These are phyloP conservation scores for Trematomus bernacchii DNA, from an alignment of 2,797 vertebrate genomes.

Conservation along the genomic window DNA sequence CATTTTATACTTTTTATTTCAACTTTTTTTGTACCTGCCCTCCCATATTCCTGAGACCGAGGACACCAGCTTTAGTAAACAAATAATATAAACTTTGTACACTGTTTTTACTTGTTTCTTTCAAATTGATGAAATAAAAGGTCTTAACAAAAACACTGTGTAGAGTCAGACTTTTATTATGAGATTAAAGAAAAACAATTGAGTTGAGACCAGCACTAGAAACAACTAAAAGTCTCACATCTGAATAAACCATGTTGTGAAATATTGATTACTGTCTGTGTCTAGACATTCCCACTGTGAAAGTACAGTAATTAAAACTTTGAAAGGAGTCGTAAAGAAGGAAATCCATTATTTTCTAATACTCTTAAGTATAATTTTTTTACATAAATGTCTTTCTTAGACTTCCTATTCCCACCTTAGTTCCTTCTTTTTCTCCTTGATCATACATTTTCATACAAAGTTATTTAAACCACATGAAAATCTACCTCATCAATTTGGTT, in stretches of 20 bases:
- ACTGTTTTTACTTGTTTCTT: conserved; percentile 86
- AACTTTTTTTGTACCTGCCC: conserved; percentile 74
- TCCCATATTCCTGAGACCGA: conserved; percentile 79
- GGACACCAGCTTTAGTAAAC: conserved; percentile 88
- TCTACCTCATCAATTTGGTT: not conserved
- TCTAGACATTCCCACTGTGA: not conserved
- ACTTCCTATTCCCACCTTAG: not conserved
- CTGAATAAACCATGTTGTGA: not conserved
- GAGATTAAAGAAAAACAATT: conserved; percentile 8
- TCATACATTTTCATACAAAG: not conserved
- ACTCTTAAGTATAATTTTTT: not conserved
- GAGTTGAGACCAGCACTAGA: not conserved
- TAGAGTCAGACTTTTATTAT: conserved; percentile 23
- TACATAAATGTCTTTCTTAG: not conserved
- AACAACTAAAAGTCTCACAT: not conserved
- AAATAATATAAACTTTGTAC: conserved; percentile 88
- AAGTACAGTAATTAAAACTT: not conserved
- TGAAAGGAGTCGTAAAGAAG: not conserved
- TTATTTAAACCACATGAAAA: too few species aligned
- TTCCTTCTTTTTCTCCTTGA: not conserved
- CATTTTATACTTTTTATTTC: conserved; percentile 80
- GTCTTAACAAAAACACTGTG: conserved; percentile 75
- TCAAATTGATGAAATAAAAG: conserved; percentile 87
- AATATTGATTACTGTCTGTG: not conserved
- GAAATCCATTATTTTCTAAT: not conserved